These are phyloP conservation scores for Oryctolagus cuniculus DNA, from an alignment of 2,113 vertebrate species.

Conservation along the genomic window DNA sequence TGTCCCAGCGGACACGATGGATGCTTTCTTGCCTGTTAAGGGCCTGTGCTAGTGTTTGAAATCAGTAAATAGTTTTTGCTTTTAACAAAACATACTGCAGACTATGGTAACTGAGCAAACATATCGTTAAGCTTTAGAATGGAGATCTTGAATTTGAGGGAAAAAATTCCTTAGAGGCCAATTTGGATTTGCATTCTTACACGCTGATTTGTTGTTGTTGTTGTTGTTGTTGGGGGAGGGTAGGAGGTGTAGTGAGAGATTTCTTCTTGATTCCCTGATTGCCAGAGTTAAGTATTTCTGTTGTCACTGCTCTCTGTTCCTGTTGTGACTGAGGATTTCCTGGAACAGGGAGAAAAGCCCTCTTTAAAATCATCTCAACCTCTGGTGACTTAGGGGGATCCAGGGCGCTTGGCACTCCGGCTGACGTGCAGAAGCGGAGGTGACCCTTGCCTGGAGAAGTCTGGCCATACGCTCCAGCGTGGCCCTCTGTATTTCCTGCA, in stretches of 20 bases:
- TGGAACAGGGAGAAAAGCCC: neutral
- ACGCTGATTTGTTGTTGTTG: neutral
- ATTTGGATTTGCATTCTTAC: conserved; percentile 16
- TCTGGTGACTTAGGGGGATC: neutral
- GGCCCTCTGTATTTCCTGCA: neutral
- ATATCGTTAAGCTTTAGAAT: conserved; percentile 18
- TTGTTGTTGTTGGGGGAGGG: too few relatives aligned
- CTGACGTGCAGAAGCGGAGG: neutral
- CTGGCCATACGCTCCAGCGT: neutral
- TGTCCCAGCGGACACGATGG: neutral
- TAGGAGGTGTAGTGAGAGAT: neutral
- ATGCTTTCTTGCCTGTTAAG: conserved; percentile 22
- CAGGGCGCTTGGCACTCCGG: neutral
- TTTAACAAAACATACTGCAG: neutral
- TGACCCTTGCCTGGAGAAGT: neutral
- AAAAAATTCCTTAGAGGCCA: neutral
- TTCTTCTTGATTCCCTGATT: neutral
- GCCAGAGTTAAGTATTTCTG: neutral
- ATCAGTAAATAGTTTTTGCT: conserved; percentile 29
- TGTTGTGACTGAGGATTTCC: neutral
- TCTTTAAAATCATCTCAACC: neutral
- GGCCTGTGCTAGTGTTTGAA: conserved; percentile 5
- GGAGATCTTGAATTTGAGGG: conserved; percentile 28
- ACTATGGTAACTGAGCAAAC: neutral
- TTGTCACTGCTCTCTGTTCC: neutral